Evolutionary conservation across 92 coral and sea anemone species (phyloP), one percentile per base, ranked within the genome.

Genomic region (Parazoanthus darwini): DNA sequence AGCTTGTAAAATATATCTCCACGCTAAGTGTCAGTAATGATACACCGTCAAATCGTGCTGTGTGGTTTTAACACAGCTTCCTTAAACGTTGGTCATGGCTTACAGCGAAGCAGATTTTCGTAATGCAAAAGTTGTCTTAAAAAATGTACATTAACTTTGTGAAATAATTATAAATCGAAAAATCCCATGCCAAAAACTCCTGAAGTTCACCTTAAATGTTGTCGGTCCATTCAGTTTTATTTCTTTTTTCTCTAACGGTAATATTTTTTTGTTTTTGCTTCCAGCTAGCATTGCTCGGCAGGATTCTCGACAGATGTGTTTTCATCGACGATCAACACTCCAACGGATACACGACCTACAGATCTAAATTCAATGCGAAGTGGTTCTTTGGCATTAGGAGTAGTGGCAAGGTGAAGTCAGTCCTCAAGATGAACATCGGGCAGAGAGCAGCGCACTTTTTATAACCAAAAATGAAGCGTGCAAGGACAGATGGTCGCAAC

Each of bases 381-480:
- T 84, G 79, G 87, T 84, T 70, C 87, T 46, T 84, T 15, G 87
- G 79, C 16, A 84, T 84, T 51, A 26, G 87, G 29, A 84, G 72
- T 14, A 36, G 46, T 46, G 87, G 87, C 10, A 16, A 3, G 43
- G 87, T 71, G 22, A 84, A 84, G 0, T 74, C 87, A 29, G 87
- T 79, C 38, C 58, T 5, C 23, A 84, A 84, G 29, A 70, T 50
- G 10, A 84, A 84, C 78, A 36, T 46, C 14, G 5, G 78, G 2
- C 87, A 84, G 23, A 44, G 87, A 71, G 87, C 87, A 3, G 87
- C 79, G 6, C 87, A 84, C 74, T 84, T 84, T 72, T 56, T 84
- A 73, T 42, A n/a, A 65, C 59, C 77, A 18, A 23, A 68, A 67
- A 79, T 36, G 16, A 79, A 20, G 59, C 59, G 20, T 22, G 16